Evolutionary conservation across 2,888 invertebrate genomes (phyloP), one percentile per base, ranked within the genome.

Genomic region (Acronicta leporina): DNA sequence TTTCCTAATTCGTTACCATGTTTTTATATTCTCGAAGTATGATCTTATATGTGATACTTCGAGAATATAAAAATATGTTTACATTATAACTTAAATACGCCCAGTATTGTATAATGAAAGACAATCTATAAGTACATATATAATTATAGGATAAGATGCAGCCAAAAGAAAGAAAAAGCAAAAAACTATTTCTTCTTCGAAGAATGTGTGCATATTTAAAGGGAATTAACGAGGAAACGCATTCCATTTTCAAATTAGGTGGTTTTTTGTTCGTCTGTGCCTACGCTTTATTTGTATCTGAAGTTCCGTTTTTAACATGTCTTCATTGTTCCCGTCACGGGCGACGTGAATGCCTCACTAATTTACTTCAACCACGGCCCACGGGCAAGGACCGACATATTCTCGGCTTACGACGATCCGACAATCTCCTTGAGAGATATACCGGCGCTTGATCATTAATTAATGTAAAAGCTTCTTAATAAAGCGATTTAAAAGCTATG

Each of bases 401-500:
- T 87, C 85, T 79, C 82, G 83, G 79, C 81, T 75, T 66, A 83
- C 81, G 86, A 82, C 81, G 51, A 58, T 75, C 77, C 72, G 75
- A 83, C 82, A 83, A 84, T 83, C 82, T 81, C 75, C 63, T 66
- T 25, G 75, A 84, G 81, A 75, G 72, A 84, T 83, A 85, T 81
- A 80, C 82, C 80, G 78, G 82, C 80, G 83, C 74, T 82, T 83
- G 81, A 80, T 84, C 80, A 83, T 83, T 89, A 91, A 91, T 92
- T 91, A 87, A 81, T 84, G 79, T 77, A 77, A 84, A 86, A 85
- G 83, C 75, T 86, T 83, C 77, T 83, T 88, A 85, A 87, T 89
- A 86, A 87, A 87, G 85, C 80, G 77, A 88, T 89, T 85, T 86
- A 84, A 86, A 83, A 80, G 85, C 86, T 82, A 88, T 87, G 80